Conservation (phyloP, 1,140 invertebrate species). For the Chironomus striatipennis region DNA sequence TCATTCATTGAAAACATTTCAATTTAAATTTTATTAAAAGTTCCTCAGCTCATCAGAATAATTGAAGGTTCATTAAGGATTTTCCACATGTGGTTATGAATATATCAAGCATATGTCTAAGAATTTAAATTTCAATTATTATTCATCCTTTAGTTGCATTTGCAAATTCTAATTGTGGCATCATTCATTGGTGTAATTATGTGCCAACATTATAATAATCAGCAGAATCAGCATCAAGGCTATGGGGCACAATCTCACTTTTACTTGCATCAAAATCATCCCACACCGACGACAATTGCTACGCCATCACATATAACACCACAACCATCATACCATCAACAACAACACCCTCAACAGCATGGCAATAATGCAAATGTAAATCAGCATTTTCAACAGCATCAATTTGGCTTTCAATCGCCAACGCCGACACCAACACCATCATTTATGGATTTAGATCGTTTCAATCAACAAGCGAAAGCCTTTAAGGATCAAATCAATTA, state of each 20-base stretch:
- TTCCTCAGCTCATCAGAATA: too few relatives aligned
- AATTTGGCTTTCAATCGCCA: background rate
- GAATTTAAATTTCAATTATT: too few relatives aligned
- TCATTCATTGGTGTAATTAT: background rate
- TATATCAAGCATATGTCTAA: too few relatives aligned
- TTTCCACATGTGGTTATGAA: too few relatives aligned
- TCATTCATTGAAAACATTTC: too few relatives aligned
- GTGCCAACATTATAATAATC: background rate
- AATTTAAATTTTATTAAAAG: too few relatives aligned
- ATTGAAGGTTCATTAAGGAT: too few relatives aligned
- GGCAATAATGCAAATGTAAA: too few relatives aligned
- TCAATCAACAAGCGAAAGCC: constrained; percentile 3
- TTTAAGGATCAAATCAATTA: background rate
- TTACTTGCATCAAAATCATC: constrained; percentile 4
- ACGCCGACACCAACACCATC: background rate
- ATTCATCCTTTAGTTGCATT: background rate
- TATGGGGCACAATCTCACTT: background rate
- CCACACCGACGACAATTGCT: background rate
- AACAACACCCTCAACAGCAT: too few relatives aligned
- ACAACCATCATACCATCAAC: background rate
- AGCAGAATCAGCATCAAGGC: background rate
- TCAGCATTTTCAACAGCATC: background rate
- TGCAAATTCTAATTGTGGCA: background rate
- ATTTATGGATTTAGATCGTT: background rate
- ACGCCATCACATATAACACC: background rate